Conservation (phyloP, 1,140 invertebrate species). For the Mamestra configurata region DNA sequence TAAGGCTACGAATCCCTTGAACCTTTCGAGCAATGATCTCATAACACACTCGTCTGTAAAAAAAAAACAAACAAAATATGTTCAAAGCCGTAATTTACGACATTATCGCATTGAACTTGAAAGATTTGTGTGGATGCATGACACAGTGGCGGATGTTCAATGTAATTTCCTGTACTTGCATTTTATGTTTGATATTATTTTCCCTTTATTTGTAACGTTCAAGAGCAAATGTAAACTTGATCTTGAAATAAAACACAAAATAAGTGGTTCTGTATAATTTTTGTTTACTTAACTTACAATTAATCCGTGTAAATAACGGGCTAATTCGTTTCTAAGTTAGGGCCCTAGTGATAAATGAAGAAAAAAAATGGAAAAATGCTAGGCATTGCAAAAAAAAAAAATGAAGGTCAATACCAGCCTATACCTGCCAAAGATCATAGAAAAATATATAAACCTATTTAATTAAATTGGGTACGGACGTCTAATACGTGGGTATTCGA, state of each 20-base stretch:
- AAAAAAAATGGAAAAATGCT: too few species aligned
- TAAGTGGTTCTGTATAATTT: too few species aligned
- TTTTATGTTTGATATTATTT: constrained; percentile 23
- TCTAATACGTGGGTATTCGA: too few species aligned
- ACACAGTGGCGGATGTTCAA: constrained; percentile 1
- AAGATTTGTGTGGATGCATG: constrained; percentile 17
- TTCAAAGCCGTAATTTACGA: constrained; percentile 6
- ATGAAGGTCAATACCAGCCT: too few species aligned
- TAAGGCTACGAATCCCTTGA: constrained; percentile 15
- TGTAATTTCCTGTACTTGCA: constrained; percentile 30
- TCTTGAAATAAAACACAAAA: constrained; percentile 6
- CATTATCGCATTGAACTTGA: constrained; percentile 21
- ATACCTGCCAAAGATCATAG: too few species aligned
- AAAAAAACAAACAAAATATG: background rate
- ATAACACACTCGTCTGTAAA: background rate
- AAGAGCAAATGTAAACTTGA: constrained; percentile 3
- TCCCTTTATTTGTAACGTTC: constrained; percentile 15
- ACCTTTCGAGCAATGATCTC: constrained; percentile 36
- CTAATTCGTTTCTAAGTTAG: too few species aligned
- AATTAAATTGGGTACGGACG: too few species aligned
- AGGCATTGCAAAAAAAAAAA: too few species aligned
- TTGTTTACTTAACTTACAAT: too few species aligned
- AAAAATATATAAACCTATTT: too few species aligned
- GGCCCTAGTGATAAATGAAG: too few species aligned
- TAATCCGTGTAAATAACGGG: too few species aligned